Evolutionary conservation across 1,140 invertebrate species (phyloP), one percentile per base, ranked within the genome.

Genomic region (Brachionus rotundiformis): DNA sequence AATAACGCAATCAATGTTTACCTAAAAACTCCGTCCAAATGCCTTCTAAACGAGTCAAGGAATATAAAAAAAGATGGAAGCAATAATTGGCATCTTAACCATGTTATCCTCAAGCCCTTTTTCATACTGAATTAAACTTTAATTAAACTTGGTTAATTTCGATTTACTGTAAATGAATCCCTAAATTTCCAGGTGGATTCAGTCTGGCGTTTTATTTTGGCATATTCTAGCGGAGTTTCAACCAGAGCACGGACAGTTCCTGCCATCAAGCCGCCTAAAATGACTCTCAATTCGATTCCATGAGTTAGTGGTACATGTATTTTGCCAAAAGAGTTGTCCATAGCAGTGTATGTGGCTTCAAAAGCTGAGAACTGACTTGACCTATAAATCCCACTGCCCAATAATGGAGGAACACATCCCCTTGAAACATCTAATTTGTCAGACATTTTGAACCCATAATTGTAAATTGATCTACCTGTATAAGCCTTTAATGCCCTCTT

Each of bases 351-450:
- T 84, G 84, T 83, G 13, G 83, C 86, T 84, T 87, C 86, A 84
- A 87, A 86, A 2, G 85, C 85, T 80, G 86, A 85, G 84, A 87
- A 87, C 83, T 87, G 86, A 41, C 84, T 82, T 6, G 86, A 86
- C 80, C 86, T 79, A 65, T 85, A 87, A 3, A 87, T 86, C 3
- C 86, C 86, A 47, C 85, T 86, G 1, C 86, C 86, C 84, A 84
- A 85, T 8, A 87, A 76, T 23, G 86, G 86, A 82, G 86, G 86
- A 73, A 86, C 84, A 83, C 85, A 86, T 39, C 86, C 86, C 65
- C 86, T 87, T n/a, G n/a, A n/a, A n/a, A 82, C 33, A 83, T 16
- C 23, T 54, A 19, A 84, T 68, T 11, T 10, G 23, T 59, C 16
- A 80, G 27, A 33, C 29, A 25, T 36, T 61, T 61, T 36, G 7